Conservation (phyloP, 2,888 invertebrate genomes). For the Holacanthella duospinosa region DNA sequence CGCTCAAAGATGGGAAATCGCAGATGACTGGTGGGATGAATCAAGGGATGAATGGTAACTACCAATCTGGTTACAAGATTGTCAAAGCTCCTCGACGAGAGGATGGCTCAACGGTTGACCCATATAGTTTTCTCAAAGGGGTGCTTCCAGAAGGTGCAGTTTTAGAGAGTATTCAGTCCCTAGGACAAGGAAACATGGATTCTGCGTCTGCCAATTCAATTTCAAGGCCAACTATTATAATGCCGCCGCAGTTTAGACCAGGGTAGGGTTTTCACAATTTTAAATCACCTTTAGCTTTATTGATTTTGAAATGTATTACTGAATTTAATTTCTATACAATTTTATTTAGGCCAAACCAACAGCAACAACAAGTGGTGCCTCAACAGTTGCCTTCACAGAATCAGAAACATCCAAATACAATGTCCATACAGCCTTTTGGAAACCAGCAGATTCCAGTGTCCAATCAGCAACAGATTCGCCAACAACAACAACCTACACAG, state of each 20-base stretch:
- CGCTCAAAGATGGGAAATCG: constrained; percentile 19
- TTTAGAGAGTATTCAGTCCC: constrained; percentile 20
- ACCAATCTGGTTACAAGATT: not conserved
- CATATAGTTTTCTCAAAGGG: constrained; percentile 14
- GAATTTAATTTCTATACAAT: too few species aligned
- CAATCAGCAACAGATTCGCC: not conserved
- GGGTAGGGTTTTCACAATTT: too few species aligned
- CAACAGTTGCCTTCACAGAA: not conserved
- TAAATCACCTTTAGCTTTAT: too few species aligned
- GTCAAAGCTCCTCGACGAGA: not conserved
- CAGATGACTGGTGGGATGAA: not conserved
- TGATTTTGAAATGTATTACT: too few species aligned
- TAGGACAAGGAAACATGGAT: not conserved
- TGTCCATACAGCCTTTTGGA: not conserved
- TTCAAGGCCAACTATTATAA: not conserved
- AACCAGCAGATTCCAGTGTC: not conserved
- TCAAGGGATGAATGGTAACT: not conserved
- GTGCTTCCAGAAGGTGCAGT: constrained; percentile 25
- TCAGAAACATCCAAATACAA: not conserved
- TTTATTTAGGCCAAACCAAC: too few species aligned
- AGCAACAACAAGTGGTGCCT: not conserved
- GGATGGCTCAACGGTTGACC: constrained; percentile 4
- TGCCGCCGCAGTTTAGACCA: too few species aligned
- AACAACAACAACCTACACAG: constrained; percentile 3
- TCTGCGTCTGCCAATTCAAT: not conserved